Evolutionary conservation across 1,140 invertebrate genomes (phyloP).

Genomic region (Muscidifurax raptorellus): DNA sequence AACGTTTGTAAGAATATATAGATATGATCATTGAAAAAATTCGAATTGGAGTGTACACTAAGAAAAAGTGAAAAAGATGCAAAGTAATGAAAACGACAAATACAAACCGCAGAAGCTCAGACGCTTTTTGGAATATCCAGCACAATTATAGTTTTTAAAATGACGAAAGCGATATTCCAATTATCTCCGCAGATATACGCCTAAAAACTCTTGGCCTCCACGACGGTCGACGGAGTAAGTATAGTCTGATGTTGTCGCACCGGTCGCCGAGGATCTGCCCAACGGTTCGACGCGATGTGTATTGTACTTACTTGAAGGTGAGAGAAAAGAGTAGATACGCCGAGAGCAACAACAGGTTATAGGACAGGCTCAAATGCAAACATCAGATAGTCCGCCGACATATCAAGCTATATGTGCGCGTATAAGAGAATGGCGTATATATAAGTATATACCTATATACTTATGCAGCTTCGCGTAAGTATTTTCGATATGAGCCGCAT

Average conservation of each 20-base stretch:
- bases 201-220: not conserved
- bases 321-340: too few relatives aligned
- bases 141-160: too few relatives aligned
- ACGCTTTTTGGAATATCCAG: too few relatives aligned
- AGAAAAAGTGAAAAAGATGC: too few relatives aligned
- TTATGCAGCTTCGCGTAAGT: not conserved
- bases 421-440: not conserved
- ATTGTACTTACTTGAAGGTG: not conserved
- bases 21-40: not conserved
- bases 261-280: too few relatives aligned
- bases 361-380: slow-evolving; percentile 10
- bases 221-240: too few relatives aligned
- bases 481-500: not conserved
- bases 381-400: not conserved
- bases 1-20: not conserved
- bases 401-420: too few relatives aligned
- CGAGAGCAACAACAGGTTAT: slow-evolving; percentile 41
- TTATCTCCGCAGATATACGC: too few relatives aligned
- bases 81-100: not conserved
- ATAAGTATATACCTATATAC: too few relatives aligned
- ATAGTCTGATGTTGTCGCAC: not conserved
- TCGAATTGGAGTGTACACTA: too few relatives aligned
- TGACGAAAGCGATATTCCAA: too few relatives aligned
- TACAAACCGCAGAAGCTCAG: not conserved
- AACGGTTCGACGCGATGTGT: not conserved